phyloP scores from a whole-genome alignment of 2,888 invertebrate species.

The Sipunculus nudus region DNA sequence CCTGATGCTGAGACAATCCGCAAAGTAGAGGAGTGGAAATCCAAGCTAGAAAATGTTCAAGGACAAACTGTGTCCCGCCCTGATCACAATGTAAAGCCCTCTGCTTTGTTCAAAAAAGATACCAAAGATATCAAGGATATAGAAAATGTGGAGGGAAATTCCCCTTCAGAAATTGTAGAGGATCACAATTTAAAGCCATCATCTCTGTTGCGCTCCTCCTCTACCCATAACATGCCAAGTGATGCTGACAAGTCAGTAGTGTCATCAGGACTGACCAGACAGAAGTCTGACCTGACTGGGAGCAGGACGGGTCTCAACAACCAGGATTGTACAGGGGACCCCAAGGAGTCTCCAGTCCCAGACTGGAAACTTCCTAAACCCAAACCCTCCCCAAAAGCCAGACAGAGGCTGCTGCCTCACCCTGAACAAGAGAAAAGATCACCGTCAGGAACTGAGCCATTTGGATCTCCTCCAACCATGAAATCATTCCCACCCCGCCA shows the following conservation, averaged over 20 bases:
- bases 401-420: conserved; percentile 4
- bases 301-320: too few species aligned
- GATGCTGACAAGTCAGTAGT: conserved; percentile 32
- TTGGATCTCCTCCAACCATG: background rate
- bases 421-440: background rate
- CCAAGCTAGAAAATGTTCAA: background rate
- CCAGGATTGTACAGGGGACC: too few species aligned
- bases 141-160: too few species aligned
- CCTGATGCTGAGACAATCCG: conserved; percentile 38
- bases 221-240: conserved; percentile 50
- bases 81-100: background rate
- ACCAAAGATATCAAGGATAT: conserved; percentile 8
- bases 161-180: too few species aligned
- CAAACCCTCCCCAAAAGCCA: conserved; percentile 23
- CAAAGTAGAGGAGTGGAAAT: conserved; percentile 44
- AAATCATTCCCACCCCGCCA: conserved; percentile 18
- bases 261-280: conserved; percentile 23
- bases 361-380: conserved; percentile 26
- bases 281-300: conserved; percentile 60
- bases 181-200: conserved; percentile 60
- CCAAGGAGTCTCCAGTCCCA: conserved; percentile 12
- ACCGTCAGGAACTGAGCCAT: background rate
- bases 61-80: background rate
- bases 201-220: conserved; percentile 60
- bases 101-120: background rate